Evolutionary conservation across 2,797 vertebrate genomes (phyloP).

Genomic region (Denticeps clupeoides): DNA sequence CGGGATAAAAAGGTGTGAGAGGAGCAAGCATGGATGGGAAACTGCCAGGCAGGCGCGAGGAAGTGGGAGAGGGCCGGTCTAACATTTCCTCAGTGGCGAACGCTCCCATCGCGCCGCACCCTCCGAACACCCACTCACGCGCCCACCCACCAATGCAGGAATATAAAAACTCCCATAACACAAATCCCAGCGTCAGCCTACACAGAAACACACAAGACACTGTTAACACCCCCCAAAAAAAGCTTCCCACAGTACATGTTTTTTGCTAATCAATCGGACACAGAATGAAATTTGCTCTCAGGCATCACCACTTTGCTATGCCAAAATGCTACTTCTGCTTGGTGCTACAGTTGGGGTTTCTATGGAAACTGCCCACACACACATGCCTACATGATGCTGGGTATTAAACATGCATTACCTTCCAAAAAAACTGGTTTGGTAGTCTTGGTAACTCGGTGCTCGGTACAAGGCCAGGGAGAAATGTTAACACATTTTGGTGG

Average conservation of each 20-base stretch:
- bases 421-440: conserved; percentile 28
- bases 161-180: neutral
- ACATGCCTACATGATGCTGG: conserved; percentile 47
- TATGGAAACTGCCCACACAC: conserved; percentile 57
- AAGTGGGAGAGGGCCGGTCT: too few species aligned
- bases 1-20: too few species aligned
- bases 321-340: conserved; percentile 47
- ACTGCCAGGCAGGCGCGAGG: too few species aligned
- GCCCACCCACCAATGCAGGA: neutral
- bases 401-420: conserved; percentile 40
- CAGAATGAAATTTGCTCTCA: conserved; percentile 19
- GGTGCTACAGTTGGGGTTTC: conserved; percentile 57
- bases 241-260: neutral
- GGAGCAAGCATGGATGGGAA: too few species aligned
- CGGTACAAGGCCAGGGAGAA: conserved; percentile 9
- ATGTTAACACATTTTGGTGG: neutral
- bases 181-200: neutral
- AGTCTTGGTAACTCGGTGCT: conserved; percentile 33
- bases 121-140: conserved; percentile 1
- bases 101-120: too few species aligned
- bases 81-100: too few species aligned
- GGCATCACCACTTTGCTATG: conserved; percentile 31
- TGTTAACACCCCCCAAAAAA: neutral
- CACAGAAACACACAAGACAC: neutral
- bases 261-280: conserved; percentile 14